Evolutionary conservation across 2,113 vertebrate genomes (phyloP).

Genomic region (Natator depressus): DNA sequence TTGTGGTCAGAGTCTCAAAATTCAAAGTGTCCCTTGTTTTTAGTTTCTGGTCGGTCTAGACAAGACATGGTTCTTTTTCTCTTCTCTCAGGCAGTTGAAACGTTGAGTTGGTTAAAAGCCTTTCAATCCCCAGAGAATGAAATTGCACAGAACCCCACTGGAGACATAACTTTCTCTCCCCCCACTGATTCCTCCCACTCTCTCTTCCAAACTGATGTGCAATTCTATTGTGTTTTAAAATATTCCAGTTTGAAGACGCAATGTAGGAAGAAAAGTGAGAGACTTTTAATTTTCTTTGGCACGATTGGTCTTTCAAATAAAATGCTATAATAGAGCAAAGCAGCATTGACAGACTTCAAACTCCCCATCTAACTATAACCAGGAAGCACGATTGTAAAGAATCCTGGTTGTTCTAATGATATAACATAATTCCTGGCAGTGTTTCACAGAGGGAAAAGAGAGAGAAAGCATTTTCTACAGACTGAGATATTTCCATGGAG

Average conservation of each 20-base stretch:
- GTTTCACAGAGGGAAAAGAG: neutral
- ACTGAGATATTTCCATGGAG: neutral
- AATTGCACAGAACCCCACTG: slow-evolving; percentile 30
- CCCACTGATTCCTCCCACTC: slow-evolving; percentile 31
- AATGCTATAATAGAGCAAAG: slow-evolving; percentile 42
- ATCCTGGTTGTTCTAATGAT: neutral
- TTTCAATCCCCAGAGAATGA: slow-evolving; percentile 54
- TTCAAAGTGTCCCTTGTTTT: slow-evolving; percentile 81
- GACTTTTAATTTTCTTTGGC: slow-evolving; percentile 47
- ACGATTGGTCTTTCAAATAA: slow-evolving; percentile 40
- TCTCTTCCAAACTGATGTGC: slow-evolving; percentile 10
- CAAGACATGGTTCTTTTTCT: slow-evolving; percentile 73
- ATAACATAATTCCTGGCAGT: neutral
- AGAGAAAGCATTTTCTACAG: neutral
- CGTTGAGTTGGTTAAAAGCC: slow-evolving; percentile 64
- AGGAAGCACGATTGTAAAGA: slow-evolving; percentile 16
- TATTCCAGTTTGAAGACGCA: slow-evolving; percentile 41
- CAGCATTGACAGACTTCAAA: slow-evolving; percentile 8
- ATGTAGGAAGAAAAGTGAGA: slow-evolving; percentile 22
- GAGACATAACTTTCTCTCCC: slow-evolving; percentile 30
- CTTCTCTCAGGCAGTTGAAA: slow-evolving; percentile 73
- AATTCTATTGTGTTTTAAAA: slow-evolving; percentile 52
- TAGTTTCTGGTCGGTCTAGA: slow-evolving; percentile 78
- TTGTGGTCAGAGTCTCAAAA: slow-evolving; percentile 79
- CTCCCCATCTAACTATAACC: rapidly evolving